These are phyloP conservation scores for Molanna angustata DNA, from an alignment of 2,888 invertebrate species.

Conservation along the genomic window DNA sequence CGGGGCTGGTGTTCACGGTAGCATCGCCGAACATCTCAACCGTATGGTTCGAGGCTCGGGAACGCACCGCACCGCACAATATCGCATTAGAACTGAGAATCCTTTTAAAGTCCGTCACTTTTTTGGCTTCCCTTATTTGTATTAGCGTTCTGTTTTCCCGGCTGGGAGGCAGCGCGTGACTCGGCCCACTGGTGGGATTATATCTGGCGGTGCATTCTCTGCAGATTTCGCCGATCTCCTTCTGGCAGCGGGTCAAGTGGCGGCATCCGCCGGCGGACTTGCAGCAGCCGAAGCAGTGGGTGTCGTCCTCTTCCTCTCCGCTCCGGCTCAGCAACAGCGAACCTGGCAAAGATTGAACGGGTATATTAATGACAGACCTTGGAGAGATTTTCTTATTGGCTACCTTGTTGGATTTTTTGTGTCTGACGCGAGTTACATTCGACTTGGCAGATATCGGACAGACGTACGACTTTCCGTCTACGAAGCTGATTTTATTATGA, in stretches of 20 bases:
- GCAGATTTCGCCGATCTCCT: slow-evolving; percentile 39
- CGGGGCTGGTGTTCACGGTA: slow-evolving; percentile 35
- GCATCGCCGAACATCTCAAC: slow-evolving; percentile 33
- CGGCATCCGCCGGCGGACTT: neutral
- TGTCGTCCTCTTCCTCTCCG: slow-evolving; percentile 1
- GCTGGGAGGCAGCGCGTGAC: slow-evolving; percentile 37
- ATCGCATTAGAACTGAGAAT: slow-evolving; percentile 60
- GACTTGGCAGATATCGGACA: no score
- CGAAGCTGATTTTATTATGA: no score
- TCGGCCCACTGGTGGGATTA: no score
- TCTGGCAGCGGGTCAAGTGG: slow-evolving; percentile 7
- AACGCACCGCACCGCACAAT: slow-evolving; percentile 45
- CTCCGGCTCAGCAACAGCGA: slow-evolving; percentile 12
- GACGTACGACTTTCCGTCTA: no score
- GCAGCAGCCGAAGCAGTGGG: neutral
- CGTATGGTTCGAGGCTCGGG: slow-evolving; percentile 22
- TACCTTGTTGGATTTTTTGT: no score
- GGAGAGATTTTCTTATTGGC: no score
- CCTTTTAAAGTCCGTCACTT: slow-evolving; percentile 61
- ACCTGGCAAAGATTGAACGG: slow-evolving; percentile 31
- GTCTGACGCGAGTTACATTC: no score
- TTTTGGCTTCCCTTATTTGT: slow-evolving; percentile 60
- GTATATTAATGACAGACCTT: slow-evolving; percentile 26
- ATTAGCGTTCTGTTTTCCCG: slow-evolving; percentile 52
- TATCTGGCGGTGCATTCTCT: slow-evolving; percentile 51